Base-by-base conservation (phyloP, 2,797 vertebrate genomes). In the Peromyscus aztecus region DNA sequence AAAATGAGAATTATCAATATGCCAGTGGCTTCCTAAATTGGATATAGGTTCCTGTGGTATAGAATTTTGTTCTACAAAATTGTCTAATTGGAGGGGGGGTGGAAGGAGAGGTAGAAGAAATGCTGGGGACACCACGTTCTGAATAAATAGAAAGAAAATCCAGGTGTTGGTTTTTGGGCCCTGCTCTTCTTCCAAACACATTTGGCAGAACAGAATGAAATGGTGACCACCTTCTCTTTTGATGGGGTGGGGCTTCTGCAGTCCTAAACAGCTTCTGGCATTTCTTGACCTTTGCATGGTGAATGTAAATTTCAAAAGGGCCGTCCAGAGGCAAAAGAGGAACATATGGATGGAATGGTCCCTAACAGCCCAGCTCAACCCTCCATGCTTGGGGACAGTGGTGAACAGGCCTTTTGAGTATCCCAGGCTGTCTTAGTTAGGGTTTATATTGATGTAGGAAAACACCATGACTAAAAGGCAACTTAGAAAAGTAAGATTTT, bases 41-140 rank as follows among this genome's bases (percentile, higher is more conserved):
- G 82, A 91, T 94, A 80, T 57, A 94, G 49, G 65, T 34, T 95
- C 92, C 96, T 4, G 9, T 80, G 90, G 95, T 75, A 94, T 94
- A 31, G 82, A 94, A 75, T 96, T 96, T 78, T 94, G 59, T 85
- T 86, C 85, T 82, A 8, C 73, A 71, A 93, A 71, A 92, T 94
- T 89, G 88, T 94, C 73, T 97, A 96, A 97, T 95, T 97, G 95
- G 90, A 90, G 43, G 52, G 73, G 17, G 52, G 85, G 86, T 92
- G 69, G 94, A 97, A 96, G 59, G 49, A 97, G 87, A 88, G 88
- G 81, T 90, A 92, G 78, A 78, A 84, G 63, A 95, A 88, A 78
- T 77, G 91, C 63, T 96, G 40, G 65, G 87, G 57, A 71, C 61
- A 96, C 37, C 57, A 92, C 71, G 88, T 96, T 95, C 90, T 81